Percentiles rank a stretch among this genome's conserved stretches.
These are phyloP conservation scores for Tringa solitaria DNA, from an alignment of 2,113 vertebrate genomes.

Conservation along the genomic window DNA sequence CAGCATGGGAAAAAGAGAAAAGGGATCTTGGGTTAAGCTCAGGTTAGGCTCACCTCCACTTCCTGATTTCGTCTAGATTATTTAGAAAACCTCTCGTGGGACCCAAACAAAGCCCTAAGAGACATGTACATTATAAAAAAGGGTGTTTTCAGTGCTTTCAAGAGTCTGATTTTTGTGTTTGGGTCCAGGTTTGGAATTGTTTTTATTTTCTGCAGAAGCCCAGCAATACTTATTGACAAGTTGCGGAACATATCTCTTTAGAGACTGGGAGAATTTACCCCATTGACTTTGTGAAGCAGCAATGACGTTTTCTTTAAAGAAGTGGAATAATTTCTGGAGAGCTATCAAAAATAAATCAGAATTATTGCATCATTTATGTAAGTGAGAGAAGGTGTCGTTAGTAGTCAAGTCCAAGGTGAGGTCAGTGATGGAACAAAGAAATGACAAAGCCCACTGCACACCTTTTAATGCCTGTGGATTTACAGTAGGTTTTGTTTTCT, in stretches of 20 bases:
- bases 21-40: neutral
- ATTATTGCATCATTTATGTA: neutral
- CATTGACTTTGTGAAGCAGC: neutral
- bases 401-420: neutral
- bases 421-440: neutral
- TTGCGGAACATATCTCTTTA: neutral
- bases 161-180: neutral
- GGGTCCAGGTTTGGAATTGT: neutral
- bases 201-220: neutral
- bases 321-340: neutral
- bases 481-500: neutral
- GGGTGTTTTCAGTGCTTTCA: neutral
- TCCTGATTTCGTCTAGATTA: neutral
- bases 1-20: neutral
- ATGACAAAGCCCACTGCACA: neutral
- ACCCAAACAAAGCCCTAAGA: neutral
- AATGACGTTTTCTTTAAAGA: neutral
- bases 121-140: neutral
- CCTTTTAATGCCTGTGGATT: neutral
- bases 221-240: neutral
- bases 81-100: neutral
- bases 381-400: neutral
- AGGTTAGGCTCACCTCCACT: neutral
- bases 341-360: neutral
- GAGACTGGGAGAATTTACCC: neutral